These are phyloP conservation scores for Heterochromis multidens DNA, from an alignment of 2,113 vertebrate genomes.

Conservation along the genomic window DNA sequence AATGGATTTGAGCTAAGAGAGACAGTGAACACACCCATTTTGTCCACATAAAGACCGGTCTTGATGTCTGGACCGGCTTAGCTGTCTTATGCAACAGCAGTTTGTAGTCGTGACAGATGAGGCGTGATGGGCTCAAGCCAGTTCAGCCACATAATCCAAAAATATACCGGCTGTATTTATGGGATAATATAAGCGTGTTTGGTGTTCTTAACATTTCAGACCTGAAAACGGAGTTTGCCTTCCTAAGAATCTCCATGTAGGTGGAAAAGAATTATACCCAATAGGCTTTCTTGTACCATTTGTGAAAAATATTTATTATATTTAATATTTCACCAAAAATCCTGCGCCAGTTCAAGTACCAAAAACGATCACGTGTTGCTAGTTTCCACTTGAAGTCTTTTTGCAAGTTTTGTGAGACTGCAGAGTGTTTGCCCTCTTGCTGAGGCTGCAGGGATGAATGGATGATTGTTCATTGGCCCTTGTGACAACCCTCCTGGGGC, in stretches of 20 bases:
- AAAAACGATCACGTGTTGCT: background rate
- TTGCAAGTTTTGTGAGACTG: constrained; percentile 1
- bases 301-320: background rate
- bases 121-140: constrained; percentile 49
- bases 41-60: constrained; percentile 63
- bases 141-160: constrained; percentile 55
- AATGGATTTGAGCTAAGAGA: constrained; percentile 41
- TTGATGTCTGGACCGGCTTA: constrained; percentile 52
- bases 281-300: background rate
- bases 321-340: background rate
- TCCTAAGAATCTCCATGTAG: background rate
- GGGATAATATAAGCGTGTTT: constrained; percentile 22
- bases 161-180: constrained; percentile 47
- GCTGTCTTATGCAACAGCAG: constrained; percentile 66
- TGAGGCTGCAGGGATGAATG: constrained; percentile 63
- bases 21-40: constrained; percentile 43
- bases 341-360: background rate
- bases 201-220: constrained; percentile 22
- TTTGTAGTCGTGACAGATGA: constrained; percentile 58
- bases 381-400: background rate
- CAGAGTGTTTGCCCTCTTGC: constrained; percentile 24
- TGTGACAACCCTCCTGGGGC: constrained; percentile 64
- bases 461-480: constrained; percentile 61
- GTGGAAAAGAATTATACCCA: background rate
- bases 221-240: background rate